phyloP scores from a whole-genome alignment of 2,113 vertebrate genomes.

The Tragelaphus imberbis region DNA sequence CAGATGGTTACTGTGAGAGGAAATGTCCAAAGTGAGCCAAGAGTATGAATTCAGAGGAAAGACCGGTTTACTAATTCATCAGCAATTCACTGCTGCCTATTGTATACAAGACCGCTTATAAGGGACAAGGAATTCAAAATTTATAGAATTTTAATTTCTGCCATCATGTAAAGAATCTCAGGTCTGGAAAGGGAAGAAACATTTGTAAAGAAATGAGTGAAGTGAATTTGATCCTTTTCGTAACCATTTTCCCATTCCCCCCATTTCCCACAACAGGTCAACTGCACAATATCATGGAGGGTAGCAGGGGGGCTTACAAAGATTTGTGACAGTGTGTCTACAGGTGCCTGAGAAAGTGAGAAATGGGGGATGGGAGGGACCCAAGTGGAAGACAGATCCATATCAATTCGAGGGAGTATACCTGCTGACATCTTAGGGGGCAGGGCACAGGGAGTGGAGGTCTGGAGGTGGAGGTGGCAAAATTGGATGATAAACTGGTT shows the following conservation, averaged over 20 bases:
- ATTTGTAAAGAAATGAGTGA: not conserved
- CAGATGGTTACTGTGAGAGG: not conserved
- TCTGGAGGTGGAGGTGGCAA: not conserved
- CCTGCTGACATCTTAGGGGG: not conserved
- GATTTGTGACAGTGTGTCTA: not conserved
- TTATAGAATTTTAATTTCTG: not conserved
- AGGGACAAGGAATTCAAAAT: not conserved
- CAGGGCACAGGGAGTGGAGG: not conserved
- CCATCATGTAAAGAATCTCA: not conserved
- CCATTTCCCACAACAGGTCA: not conserved
- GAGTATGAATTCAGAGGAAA: not conserved
- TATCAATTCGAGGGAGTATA: not conserved
- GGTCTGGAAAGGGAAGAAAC: not conserved
- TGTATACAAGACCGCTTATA: not conserved
- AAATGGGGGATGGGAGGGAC: not conserved
- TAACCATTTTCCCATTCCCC: not conserved
- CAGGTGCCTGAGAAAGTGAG: not conserved
- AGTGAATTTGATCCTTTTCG: not conserved
- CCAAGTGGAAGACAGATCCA: not conserved
- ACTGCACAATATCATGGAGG: not conserved
- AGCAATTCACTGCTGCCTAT: not conserved
- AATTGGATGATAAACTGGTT: not conserved
- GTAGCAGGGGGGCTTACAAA: not conserved
- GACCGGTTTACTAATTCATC: not conserved
- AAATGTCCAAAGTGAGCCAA: not conserved